Evolutionary conservation across 2,113 vertebrate species (phyloP).

Genomic region (Atrichornis clamosus): DNA sequence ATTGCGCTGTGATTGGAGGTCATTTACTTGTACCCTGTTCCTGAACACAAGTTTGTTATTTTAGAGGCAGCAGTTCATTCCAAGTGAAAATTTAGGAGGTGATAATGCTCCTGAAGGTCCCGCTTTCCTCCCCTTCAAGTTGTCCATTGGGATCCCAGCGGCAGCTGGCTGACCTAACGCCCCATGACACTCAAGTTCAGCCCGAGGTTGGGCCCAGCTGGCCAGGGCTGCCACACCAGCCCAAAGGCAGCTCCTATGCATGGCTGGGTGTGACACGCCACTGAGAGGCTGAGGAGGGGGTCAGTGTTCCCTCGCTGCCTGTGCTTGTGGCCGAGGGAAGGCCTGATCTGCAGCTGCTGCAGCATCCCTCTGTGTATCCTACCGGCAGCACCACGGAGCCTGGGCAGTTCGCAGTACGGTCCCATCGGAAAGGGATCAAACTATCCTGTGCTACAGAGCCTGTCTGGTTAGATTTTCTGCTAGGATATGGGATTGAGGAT

Average conservation of each 20-base stretch:
- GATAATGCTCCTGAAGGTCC: neutral
- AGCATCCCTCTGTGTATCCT: neutral
- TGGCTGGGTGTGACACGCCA: rapidly evolving
- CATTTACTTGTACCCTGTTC: neutral
- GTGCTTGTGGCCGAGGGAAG: neutral
- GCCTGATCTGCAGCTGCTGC: neutral
- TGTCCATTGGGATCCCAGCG: rapidly evolving
- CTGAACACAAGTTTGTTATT: neutral
- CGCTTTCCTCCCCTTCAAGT: neutral
- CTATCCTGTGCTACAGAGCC: neutral
- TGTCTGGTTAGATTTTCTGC: neutral
- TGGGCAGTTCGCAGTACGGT: neutral
- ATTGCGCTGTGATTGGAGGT: neutral
- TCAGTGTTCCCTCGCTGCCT: too few relatives aligned
- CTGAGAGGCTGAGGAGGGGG: neutral
- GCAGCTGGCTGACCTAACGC: neutral
- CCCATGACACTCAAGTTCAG: rapidly evolving
- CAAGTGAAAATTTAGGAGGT: neutral
- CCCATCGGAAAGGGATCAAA: neutral
- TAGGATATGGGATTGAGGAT: neutral
- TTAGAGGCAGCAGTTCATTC: neutral
- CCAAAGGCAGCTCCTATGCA: neutral
- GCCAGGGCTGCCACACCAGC: neutral
- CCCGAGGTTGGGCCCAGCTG: neutral
- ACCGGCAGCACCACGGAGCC: rapidly evolving